Evolutionary conservation across 2,797 vertebrate genomes (phyloP).

Genomic region (Danio aesculapii): DNA sequence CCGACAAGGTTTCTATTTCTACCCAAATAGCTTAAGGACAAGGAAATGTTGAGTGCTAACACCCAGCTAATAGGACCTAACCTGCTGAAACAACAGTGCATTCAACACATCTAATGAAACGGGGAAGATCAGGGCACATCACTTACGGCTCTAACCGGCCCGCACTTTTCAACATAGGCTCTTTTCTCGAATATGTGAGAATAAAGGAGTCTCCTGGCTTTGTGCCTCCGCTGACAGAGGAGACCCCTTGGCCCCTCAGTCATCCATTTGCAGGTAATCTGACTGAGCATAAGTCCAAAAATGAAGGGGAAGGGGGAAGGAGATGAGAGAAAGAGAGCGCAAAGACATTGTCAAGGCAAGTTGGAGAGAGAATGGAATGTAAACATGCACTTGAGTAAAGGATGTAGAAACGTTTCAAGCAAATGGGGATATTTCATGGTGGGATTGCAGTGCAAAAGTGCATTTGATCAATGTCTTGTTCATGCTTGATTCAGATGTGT

Average conservation of each 20-base stretch:
- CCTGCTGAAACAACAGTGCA: slow-evolving; percentile 58
- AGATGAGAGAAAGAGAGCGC: slow-evolving; percentile 64
- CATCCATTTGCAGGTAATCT: slow-evolving; percentile 71
- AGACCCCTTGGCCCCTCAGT: slow-evolving; percentile 66
- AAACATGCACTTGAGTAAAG: slow-evolving; percentile 65
- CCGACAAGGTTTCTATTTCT: slow-evolving; percentile 68
- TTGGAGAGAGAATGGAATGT: slow-evolving; percentile 62
- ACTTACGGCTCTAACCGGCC: slow-evolving; percentile 66
- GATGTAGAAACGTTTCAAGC: slow-evolving; percentile 49
- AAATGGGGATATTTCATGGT: slow-evolving; percentile 23
- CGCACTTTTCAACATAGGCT: slow-evolving; percentile 70
- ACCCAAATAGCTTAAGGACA: slow-evolving; percentile 67
- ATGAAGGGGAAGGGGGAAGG: slow-evolving; percentile 32
- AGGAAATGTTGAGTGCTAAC: slow-evolving; percentile 64
- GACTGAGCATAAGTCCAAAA: slow-evolving; percentile 65
- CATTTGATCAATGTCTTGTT: background rate
- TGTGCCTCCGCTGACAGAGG: slow-evolving; percentile 68
- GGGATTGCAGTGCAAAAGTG: background rate
- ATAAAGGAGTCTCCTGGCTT: slow-evolving; percentile 60
- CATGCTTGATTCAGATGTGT: background rate
- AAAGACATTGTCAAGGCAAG: slow-evolving; percentile 68
- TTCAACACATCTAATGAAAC: slow-evolving; percentile 64
- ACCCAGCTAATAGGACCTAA: slow-evolving; percentile 64
- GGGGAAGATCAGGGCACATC: slow-evolving; percentile 42
- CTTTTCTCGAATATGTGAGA: slow-evolving; percentile 53